A percentile compares a stretch with the other conserved stretches of the same genome.
Conservation (phyloP, 2,888 invertebrate species). For the Drosophila colorata region DNA sequence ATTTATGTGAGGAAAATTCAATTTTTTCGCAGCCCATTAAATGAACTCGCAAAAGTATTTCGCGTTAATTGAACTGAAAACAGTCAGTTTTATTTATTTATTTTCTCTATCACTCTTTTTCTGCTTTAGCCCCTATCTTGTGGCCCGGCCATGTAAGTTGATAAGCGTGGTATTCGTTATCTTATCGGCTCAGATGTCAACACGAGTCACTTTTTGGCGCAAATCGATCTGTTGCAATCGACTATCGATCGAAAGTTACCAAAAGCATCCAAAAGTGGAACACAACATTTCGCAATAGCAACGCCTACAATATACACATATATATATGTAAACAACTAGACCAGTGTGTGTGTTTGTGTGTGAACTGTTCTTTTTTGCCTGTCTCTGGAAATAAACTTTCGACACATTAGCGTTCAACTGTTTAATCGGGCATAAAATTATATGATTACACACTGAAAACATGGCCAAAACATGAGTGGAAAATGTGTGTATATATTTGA, state of each 20-base stretch:
- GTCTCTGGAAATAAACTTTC: slow-evolving; percentile 73
- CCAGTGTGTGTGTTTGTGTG: slow-evolving; percentile 2
- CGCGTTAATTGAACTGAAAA: slow-evolving; percentile 30
- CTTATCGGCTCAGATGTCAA: slow-evolving; percentile 42
- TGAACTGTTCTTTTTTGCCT: slow-evolving; percentile 23
- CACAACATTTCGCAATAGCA: slow-evolving; percentile 66
- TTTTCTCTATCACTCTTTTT: background rate
- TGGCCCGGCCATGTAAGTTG: slow-evolving; percentile 24
- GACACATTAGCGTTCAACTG: slow-evolving; percentile 58
- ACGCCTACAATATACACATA: slow-evolving; percentile 61
- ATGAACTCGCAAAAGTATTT: slow-evolving; percentile 28
- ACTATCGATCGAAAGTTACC: slow-evolving; percentile 68
- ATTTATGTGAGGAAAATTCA: slow-evolving; percentile 23
- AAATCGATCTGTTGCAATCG: slow-evolving; percentile 45
- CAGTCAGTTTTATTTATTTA: background rate
- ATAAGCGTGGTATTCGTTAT: slow-evolving; percentile 44
- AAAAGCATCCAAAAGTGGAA: slow-evolving; percentile 45
- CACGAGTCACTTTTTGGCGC: slow-evolving; percentile 16
- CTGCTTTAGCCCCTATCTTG: slow-evolving; percentile 10
- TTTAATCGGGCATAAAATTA: slow-evolving; percentile 76
- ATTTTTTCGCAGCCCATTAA: slow-evolving; percentile 48
- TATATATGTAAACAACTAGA: slow-evolving; percentile 1
- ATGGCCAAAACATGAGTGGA: slow-evolving; percentile 37
- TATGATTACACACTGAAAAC: slow-evolving; percentile 55
- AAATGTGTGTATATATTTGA: slow-evolving; percentile 9